Conservation (phyloP, 1,140 invertebrate species). For the Oryctes rhinoceros region DNA sequence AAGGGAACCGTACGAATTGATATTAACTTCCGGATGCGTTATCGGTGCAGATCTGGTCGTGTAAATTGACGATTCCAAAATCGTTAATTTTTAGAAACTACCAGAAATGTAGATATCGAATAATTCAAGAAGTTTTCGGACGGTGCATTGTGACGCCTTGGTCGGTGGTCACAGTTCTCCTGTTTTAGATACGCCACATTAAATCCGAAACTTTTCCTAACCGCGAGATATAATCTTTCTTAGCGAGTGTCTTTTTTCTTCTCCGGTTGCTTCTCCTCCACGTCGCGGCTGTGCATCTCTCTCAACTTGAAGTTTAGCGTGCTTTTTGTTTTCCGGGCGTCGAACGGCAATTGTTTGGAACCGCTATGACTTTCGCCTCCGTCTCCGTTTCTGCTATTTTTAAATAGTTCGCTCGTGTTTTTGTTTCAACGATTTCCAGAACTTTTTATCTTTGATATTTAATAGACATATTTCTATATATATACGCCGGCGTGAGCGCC, state of each 20-base stretch:
- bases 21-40: no score
- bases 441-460: slow-evolving; percentile 25
- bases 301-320: slow-evolving; percentile 47
- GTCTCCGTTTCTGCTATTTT: slow-evolving; percentile 40
- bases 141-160: slow-evolving; percentile 51
- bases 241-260: slow-evolving; percentile 46
- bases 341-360: slow-evolving; percentile 54
- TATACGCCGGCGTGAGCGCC: neutral
- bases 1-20: no score
- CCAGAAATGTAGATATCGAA: slow-evolving; percentile 46
- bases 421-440: neutral
- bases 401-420: neutral
- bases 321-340: slow-evolving; percentile 52
- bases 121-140: slow-evolving; percentile 47
- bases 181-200: slow-evolving; percentile 56
- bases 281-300: neutral
- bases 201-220: slow-evolving; percentile 52
- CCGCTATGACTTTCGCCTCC: slow-evolving; percentile 50
- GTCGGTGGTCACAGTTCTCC: slow-evolving; percentile 51
- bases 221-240: slow-evolving; percentile 53
- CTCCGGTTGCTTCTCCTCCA: neutral
- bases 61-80: neutral
- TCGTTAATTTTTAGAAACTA: neutral
- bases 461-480: slow-evolving; percentile 26
- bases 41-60: no score